Evolutionary conservation across 1,140 invertebrate genomes (phyloP).

Genomic region (Sinonovacula constricta): DNA sequence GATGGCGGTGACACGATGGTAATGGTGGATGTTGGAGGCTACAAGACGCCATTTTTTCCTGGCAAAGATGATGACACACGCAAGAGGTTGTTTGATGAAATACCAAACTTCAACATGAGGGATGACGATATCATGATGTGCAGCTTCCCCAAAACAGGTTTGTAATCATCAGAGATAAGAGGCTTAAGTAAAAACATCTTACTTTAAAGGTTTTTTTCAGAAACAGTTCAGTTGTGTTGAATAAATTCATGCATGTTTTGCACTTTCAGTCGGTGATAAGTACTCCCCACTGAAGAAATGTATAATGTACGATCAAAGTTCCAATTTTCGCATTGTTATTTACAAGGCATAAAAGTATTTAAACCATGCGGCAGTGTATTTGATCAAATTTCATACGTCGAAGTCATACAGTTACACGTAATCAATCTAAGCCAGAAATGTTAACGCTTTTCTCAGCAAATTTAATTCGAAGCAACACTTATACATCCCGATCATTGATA

Average conservation of each 20-base stretch:
- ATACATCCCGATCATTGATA: not conserved
- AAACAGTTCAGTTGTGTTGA: not conserved
- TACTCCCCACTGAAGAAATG: not conserved
- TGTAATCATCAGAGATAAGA: not conserved
- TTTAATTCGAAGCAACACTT: not conserved
- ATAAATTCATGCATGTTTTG: not conserved
- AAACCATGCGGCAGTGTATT: not conserved
- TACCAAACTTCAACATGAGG: conserved; percentile 58
- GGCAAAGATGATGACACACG: not conserved
- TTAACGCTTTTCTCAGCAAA: not conserved
- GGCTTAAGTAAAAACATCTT: not conserved
- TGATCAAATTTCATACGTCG: not conserved
- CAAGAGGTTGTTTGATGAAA: conserved; percentile 61
- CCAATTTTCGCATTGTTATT: not conserved
- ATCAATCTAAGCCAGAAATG: not conserved
- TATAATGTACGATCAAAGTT: not conserved
- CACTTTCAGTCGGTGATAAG: not conserved
- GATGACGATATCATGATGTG: conserved; percentile 20
- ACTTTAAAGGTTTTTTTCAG: not conserved
- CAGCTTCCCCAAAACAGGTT: conserved; percentile 19
- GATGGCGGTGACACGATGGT: not conserved
- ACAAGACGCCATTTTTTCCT: not conserved
- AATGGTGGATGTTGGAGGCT: not conserved
- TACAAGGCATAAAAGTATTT: not conserved
- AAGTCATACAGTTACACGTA: not conserved